Conservation (phyloP, 1,140 invertebrate genomes). For the Liolophura sinensis region DNA sequence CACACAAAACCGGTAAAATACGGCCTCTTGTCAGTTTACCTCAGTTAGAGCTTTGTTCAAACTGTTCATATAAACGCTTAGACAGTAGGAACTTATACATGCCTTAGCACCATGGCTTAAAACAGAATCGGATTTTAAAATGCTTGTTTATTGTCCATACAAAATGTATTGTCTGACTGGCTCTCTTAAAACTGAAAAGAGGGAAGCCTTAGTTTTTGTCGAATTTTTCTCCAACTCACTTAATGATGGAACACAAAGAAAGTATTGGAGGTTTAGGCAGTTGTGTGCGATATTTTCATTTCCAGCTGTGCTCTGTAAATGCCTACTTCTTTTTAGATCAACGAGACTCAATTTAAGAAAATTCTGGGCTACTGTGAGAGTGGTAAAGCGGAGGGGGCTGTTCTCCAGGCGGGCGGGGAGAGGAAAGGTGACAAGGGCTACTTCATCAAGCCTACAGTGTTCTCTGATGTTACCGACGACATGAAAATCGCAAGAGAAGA, state of each 20-base stretch:
- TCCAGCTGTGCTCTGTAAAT: not conserved
- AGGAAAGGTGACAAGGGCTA: slow-evolving; percentile 76
- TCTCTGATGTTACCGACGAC: slow-evolving; percentile 86
- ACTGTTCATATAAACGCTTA: too few relatives aligned
- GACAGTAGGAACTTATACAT: too few relatives aligned
- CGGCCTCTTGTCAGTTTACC: too few relatives aligned
- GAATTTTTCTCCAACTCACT: not conserved
- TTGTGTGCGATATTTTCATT: not conserved
- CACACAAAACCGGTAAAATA: too few relatives aligned
- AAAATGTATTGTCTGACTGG: not conserved
- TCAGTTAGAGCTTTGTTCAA: too few relatives aligned
- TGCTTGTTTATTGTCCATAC: not conserved
- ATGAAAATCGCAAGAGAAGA: slow-evolving; percentile 93
- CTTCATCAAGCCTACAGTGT: slow-evolving; percentile 95
- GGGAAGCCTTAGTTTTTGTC: not conserved
- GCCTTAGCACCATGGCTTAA: too few relatives aligned
- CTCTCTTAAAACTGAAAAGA: not conserved
- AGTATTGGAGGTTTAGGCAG: not conserved
- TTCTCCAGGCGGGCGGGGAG: slow-evolving; percentile 77
- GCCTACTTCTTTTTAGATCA: slow-evolving; percentile 62
- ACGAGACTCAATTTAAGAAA: slow-evolving; percentile 80
- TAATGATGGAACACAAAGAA: not conserved
- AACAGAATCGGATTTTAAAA: too few relatives aligned
- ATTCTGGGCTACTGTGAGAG: slow-evolving; percentile 77
- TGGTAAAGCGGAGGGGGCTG: slow-evolving; percentile 84